Evolutionary conservation across 1,140 invertebrate species (phyloP), one percentile per base, ranked within the genome.

Genomic region (Diachasma alloeum): DNA sequence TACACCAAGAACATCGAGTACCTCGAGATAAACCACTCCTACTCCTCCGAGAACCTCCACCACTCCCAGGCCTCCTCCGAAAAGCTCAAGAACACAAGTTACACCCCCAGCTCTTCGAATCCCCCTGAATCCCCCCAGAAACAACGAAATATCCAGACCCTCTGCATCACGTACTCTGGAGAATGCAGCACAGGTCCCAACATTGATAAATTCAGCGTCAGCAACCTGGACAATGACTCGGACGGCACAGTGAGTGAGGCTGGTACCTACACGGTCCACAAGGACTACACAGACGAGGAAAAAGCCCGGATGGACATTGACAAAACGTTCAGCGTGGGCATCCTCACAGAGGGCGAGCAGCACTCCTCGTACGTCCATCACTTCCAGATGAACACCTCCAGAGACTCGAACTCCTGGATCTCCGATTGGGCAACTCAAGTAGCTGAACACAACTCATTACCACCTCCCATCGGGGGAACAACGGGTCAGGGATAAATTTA

Each of bases 191-290:
- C 26, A 66, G 4, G 9, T n/a, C 6, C 31, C 73, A 81, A 85
- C 80, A 37, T 86, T 24, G 85, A 85, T 77, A 78, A 75, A 63
- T 85, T 86, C 31, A 84, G 84, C 74, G 84, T 85, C 0, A 86
- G 83, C 36, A 85, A 83, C 26, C 11, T 76, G 8, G 85, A 85
- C 37, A 82, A 72, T 13, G 79, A 48, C 37, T 86, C 85, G 0
- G 85, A 86, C 26, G 95, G 94, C 79, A 93, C 94, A 31, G 91
- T 93, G 0, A 96, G 95, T 86, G 95, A 96, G 85, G 91, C 94
- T 6, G 96, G 96, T 36, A 97, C 96, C 0, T 97, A 97, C 80
- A 97, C 96, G 0, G 93, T 97, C 42, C 94, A 96, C 80, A 94
- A 94, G 72, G 94, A 96, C 80, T 95, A 95, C 80, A 94, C 94